Evolutionary conservation across 2,113 vertebrate species (phyloP).

Genomic region (Charina bottae): DNA sequence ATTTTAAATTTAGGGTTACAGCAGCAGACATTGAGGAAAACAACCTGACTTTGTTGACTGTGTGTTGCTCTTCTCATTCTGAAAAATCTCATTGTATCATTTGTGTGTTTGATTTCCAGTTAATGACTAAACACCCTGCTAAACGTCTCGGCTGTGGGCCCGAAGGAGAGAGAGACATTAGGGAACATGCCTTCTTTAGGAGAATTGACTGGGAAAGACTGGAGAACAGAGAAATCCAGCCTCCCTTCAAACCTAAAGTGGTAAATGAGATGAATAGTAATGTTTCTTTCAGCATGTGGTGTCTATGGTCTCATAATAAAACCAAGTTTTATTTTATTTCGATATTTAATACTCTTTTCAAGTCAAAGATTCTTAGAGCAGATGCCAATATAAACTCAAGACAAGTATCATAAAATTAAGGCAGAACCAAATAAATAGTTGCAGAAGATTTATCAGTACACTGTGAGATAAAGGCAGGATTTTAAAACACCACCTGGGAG

Average conservation of each 20-base stretch:
- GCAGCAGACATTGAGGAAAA: not conserved
- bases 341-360: not conserved
- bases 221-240: slow-evolving; percentile 92
- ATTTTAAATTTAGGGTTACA: not conserved
- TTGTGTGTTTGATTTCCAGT: slow-evolving; percentile 67
- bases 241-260: slow-evolving; percentile 98
- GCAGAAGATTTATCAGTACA: not conserved
- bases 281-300: not conserved
- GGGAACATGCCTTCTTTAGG: slow-evolving; percentile 95
- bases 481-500: not conserved
- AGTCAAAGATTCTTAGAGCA: not conserved
- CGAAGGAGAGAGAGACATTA: slow-evolving; percentile 91
- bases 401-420: not conserved
- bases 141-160: slow-evolving; percentile 92
- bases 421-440: not conserved
- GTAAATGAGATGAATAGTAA: slow-evolving; percentile 75
- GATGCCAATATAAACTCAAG: not conserved
- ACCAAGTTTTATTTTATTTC: not conserved
- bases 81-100: not conserved
- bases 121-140: slow-evolving; percentile 97
- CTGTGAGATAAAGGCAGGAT: not conserved
- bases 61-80: not conserved
- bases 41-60: not conserved
- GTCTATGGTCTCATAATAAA: not conserved
- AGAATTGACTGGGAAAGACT: slow-evolving; percentile 97